Conservation (phyloP, 2,888 invertebrate genomes). For the Caenorhabditis parvicauda region DNA sequence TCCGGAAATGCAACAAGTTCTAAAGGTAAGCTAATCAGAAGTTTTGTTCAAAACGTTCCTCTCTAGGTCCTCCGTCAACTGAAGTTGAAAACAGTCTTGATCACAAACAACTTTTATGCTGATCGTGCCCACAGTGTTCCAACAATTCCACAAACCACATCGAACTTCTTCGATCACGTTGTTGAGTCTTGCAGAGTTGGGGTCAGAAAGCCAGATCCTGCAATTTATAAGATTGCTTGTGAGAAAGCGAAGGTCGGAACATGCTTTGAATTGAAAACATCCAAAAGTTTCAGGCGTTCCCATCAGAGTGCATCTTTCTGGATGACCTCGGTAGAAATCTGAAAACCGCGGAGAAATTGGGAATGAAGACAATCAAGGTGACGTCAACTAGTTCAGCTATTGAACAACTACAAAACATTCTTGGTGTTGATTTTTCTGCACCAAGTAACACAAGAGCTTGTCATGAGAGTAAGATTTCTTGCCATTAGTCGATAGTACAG, state of each 20-base stretch:
- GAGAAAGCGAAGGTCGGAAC: constrained; percentile 39
- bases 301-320: constrained; percentile 61
- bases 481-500: constrained; percentile 6
- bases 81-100: constrained; percentile 65
- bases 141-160: constrained; percentile 30
- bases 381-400: constrained; percentile 19
- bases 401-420: constrained; percentile 16
- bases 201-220: constrained; percentile 64
- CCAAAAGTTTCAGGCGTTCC: constrained; percentile 11
- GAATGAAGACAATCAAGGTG: constrained; percentile 64
- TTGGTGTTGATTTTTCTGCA: constrained; percentile 12
- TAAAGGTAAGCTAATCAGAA: constrained; percentile 8
- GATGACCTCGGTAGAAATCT: constrained; percentile 65
- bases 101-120: constrained; percentile 65
- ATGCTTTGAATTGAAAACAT: neutral
- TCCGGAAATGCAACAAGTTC: constrained; percentile 21
- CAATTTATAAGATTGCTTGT: constrained; percentile 63
- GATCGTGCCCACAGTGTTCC: constrained; percentile 49
- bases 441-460: constrained; percentile 38
- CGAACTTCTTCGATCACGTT: constrained; percentile 52
- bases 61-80: constrained; percentile 54
- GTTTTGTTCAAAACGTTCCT: neutral
- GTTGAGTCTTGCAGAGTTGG: constrained; percentile 65
- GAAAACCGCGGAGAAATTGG: constrained; percentile 63
- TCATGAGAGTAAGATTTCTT: constrained; percentile 20